Evolutionary conservation across 2,113 vertebrate species (phyloP).

Genomic region (Campylomormyrus tamandua): DNA sequence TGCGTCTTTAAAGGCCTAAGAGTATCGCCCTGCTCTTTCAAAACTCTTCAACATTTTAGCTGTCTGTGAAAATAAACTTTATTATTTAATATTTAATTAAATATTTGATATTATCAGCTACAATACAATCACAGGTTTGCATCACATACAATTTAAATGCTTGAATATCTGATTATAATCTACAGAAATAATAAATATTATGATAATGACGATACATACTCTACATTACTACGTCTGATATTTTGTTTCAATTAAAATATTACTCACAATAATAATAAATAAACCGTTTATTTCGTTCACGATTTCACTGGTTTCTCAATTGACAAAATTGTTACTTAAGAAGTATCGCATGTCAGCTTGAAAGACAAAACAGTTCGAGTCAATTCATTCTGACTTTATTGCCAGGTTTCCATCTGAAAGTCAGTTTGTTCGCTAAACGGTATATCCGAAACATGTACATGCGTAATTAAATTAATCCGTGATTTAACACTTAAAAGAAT

Average conservation of each 20-base stretch:
- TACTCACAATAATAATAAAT: not conserved
- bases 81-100: not conserved
- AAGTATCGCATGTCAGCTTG: not conserved
- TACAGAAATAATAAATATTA: not conserved
- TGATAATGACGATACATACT: not conserved
- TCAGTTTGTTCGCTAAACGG: not conserved
- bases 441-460: conserved; percentile 45
- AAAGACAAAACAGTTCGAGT: conserved; percentile 14
- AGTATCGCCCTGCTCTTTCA: not conserved
- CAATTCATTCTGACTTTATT: conserved; percentile 43
- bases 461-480: conserved; percentile 68
- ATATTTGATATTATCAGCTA: not conserved
- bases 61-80: not conserved
- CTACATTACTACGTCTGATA: not conserved
- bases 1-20: not conserved
- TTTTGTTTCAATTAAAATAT: not conserved
- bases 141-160: not conserved
- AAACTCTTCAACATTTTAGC: not conserved
- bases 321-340: not conserved
- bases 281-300: not conserved
- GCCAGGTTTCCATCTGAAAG: conserved; percentile 37
- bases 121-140: not conserved
- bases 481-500: conserved; percentile 75
- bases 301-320: not conserved
- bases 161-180: not conserved